Conservation (phyloP, 2,113 vertebrate genomes). For the Fregetta grallaria region DNA sequence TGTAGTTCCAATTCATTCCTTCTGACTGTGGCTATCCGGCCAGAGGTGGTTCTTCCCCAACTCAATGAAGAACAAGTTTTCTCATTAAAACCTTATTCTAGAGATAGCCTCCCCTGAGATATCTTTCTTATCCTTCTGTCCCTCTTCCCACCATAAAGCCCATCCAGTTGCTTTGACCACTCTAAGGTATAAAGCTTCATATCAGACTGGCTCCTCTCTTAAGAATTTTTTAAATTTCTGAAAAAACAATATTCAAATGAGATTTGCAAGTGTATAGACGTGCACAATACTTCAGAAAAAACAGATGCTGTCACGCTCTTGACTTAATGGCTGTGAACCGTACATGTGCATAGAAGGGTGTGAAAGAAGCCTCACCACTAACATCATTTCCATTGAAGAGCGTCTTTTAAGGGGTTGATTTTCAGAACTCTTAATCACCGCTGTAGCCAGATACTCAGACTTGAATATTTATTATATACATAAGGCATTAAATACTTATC, state of each 20-base stretch:
- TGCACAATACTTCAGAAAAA: background rate
- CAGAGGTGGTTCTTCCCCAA: background rate
- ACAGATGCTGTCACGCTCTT: background rate
- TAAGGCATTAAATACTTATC: constrained; percentile 60
- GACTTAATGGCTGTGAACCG: background rate
- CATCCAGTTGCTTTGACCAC: background rate
- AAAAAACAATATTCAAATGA: background rate
- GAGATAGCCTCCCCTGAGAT: background rate
- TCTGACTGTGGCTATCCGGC: background rate
- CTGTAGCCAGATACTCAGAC: constrained; percentile 52
- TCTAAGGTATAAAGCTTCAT: background rate
- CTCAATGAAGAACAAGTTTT: background rate
- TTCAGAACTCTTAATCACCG: constrained; percentile 36
- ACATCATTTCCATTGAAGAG: background rate
- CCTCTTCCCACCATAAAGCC: background rate
- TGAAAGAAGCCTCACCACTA: background rate
- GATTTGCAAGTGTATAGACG: background rate
- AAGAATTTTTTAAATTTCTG: background rate
- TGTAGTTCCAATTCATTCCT: background rate
- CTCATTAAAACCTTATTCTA: background rate
- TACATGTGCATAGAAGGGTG: background rate
- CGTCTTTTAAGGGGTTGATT: constrained; percentile 1
- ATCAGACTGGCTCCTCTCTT: background rate
- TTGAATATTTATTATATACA: constrained; percentile 61
- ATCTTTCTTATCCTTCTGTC: background rate